phyloP scores from a whole-genome alignment of 2,113 vertebrate species.

The Gymnobelideus leadbeateri region DNA sequence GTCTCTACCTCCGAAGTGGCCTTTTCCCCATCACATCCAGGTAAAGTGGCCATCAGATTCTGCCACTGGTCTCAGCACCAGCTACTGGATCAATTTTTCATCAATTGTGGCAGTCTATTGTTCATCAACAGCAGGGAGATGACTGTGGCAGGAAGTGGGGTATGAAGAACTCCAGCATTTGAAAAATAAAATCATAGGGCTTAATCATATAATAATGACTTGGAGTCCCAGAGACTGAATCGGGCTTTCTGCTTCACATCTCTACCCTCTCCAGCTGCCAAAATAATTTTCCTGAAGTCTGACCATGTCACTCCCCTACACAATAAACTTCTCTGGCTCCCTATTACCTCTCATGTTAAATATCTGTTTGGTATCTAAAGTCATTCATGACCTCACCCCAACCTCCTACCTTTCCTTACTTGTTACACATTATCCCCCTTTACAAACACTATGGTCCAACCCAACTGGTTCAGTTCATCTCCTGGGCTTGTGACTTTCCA shows the following conservation, averaged over 20 bases:
- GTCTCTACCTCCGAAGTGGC: not conserved
- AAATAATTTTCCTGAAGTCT: not conserved
- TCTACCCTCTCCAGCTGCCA: not conserved
- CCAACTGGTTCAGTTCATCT: not conserved
- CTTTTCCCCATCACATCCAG: not conserved
- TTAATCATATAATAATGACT: not conserved
- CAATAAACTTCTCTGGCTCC: not conserved
- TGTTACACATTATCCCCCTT: not conserved
- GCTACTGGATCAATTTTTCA: not conserved
- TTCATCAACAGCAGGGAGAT: not conserved
- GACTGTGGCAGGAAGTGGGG: not conserved
- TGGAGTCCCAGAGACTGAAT: not conserved
- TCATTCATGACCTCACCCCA: not conserved
- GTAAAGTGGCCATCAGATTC: not conserved
- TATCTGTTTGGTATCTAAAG: not conserved
- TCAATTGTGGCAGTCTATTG: not conserved
- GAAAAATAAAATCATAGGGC: not conserved
- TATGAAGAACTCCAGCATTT: not conserved
- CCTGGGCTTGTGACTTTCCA: not conserved
- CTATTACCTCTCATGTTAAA: not conserved
- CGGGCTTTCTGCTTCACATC: not conserved
- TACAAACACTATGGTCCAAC: not conserved
- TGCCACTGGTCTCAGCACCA: not conserved
- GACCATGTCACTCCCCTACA: not conserved
- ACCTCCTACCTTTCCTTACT: not conserved